Evolutionary conservation across 2,113 vertebrate genomes (phyloP), one percentile per base, ranked within the genome.

Genomic region (Sebastes fasciatus): DNA sequence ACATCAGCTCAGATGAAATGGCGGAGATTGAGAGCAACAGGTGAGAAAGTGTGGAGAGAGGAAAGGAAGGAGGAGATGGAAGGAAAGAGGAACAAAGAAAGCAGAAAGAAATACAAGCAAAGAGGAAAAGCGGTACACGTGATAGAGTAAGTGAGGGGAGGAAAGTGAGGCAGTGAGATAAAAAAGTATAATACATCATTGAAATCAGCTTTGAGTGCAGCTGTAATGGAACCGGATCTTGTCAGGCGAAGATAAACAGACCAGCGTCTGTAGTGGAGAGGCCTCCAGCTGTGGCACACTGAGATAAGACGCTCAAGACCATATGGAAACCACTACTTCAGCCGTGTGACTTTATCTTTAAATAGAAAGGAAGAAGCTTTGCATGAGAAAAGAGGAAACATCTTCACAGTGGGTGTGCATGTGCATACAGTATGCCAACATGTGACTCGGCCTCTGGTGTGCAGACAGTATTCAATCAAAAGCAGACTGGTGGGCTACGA

Each of bases 1-100:
- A 99, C 89, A 97, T 99, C 93, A 99, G 97, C 90, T 99, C 98
- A 0, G 97, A 99, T 1, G 97, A 99, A 83, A 96, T 75, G 52
- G 23, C 68, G 1, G 86, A 84, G 63, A 87, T 77, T 66, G 89
- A 92, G 58, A 87, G 9, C 84, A 92, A 43, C 84, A 92, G 91
- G 92, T 93, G 77, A 83, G 68, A 9, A 40, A 13, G 46, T 5
- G 10, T 13, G 11, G 19, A 63, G 4, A 6, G 13, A 42, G 2
- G 6, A 8, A 57, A n/a, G 62, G 48, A 10, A 3, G 8, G 26
- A 40, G 6, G 7, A 12, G 16, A 17, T 4, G 17, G 5, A 45
- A 12, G 48, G 45, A 48, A 58, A 40, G 7, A 57, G n/a, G 40
- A 65, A 13, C 16, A 8, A 62, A 66, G 34, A 66, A 46, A 51